Conservation (phyloP, 2,888 invertebrate genomes). For the Lithophane ornitopus region DNA sequence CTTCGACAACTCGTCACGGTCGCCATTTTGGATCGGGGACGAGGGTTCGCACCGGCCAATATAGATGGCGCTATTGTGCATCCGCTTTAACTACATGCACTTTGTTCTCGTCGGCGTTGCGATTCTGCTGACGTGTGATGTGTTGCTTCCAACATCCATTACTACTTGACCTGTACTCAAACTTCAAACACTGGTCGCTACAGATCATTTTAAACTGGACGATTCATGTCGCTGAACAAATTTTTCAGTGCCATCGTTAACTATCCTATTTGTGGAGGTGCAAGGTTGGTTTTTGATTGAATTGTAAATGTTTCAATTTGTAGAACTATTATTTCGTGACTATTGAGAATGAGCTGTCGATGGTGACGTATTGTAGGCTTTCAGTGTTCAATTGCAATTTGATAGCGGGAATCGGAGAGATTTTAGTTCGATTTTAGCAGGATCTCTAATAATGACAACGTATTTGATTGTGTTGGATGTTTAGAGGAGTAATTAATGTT, state of each 20-base stretch:
- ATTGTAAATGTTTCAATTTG: slow-evolving; percentile 18
- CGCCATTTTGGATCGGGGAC: slow-evolving; percentile 76
- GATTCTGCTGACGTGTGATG: slow-evolving; percentile 86
- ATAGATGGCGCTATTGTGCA: slow-evolving; percentile 84
- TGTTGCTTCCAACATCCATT: slow-evolving; percentile 79
- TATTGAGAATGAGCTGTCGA: slow-evolving; percentile 86
- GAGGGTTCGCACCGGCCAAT: slow-evolving; percentile 73
- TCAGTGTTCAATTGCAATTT: slow-evolving; percentile 81
- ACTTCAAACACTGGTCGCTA: slow-evolving; percentile 49
- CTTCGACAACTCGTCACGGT: slow-evolving; percentile 69
- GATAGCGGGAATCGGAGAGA: slow-evolving; percentile 69
- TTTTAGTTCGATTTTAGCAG: slow-evolving; percentile 54
- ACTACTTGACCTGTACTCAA: slow-evolving; percentile 63
- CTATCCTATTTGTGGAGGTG: slow-evolving; percentile 32
- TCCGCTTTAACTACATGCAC: slow-evolving; percentile 85
- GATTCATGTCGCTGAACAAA: slow-evolving; percentile 67
- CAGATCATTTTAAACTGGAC: slow-evolving; percentile 75
- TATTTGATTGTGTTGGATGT: slow-evolving; percentile 30
- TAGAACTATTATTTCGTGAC: slow-evolving; percentile 82
- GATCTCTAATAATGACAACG: slow-evolving; percentile 39
- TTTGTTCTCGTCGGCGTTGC: slow-evolving; percentile 83
- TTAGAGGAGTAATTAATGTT: slow-evolving; percentile 32
- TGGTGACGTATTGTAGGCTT: slow-evolving; percentile 88
- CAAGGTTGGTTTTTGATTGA: slow-evolving; percentile 69
- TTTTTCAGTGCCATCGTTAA: slow-evolving; percentile 57